Percentiles rank a stretch among this genome's conserved stretches.
These are phyloP conservation scores for Apamea epomidion DNA, from an alignment of 2,888 invertebrate genomes.

Conservation along the genomic window DNA sequence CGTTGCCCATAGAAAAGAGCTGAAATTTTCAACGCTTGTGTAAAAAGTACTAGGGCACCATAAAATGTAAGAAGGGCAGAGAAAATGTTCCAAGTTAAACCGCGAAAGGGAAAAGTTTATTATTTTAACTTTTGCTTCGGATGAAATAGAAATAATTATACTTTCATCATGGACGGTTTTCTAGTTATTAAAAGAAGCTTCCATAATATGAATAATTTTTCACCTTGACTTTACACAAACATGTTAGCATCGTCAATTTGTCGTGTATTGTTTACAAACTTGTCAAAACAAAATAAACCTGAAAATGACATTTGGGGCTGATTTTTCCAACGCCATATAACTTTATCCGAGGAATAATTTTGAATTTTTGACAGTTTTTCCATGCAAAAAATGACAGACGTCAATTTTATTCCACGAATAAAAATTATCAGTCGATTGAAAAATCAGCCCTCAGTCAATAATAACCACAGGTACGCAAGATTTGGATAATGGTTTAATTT, in stretches of 20 bases:
- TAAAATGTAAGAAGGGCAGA: not conserved
- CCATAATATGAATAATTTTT: not conserved
- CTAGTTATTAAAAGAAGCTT: not conserved
- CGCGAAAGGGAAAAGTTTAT: not conserved
- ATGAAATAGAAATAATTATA: not conserved
- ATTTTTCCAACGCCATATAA: no score
- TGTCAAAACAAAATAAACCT: not conserved
- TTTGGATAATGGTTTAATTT: not conserved
- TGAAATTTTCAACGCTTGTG: slow-evolving; percentile 35
- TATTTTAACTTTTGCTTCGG: not conserved
- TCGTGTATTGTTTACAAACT: not conserved
- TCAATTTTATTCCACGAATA: no score
- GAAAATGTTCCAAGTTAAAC: not conserved
- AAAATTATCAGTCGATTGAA: no score
- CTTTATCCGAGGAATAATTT: no score
- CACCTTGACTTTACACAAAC: not conserved
- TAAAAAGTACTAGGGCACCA: slow-evolving; percentile 23
- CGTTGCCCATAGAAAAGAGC: slow-evolving; percentile 7
- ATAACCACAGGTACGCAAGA: not conserved
- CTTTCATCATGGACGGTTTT: not conserved
- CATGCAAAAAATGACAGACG: no score
- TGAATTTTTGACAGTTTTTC: no score
- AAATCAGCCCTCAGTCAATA: not conserved
- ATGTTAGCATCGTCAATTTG: not conserved
- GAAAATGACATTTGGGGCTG: not conserved